Base-by-base conservation (phyloP, 1,140 invertebrate genomes). In the Pentalonia nigronervosa region DNA sequence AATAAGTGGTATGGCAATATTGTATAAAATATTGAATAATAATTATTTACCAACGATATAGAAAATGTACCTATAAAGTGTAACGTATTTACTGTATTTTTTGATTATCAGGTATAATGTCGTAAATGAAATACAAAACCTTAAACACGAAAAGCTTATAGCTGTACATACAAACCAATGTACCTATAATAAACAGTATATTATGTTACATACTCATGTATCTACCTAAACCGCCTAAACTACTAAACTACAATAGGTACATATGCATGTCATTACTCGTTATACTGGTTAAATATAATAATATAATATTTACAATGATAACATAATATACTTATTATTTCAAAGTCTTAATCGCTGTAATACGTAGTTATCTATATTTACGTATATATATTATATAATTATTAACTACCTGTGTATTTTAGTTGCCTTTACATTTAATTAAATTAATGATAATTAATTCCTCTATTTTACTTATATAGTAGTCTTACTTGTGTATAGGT, bases 51-150 rank as follows among this genome's bases (percentile, higher is more conserved):
- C 50, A 21, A 53, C 21, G 50, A 53, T 53, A 53, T 53, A 53
- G 21, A 67, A 67, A 67, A 67, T 67, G 4, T 67, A 30, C 60
- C 11, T n/a, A 67, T 14, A 67, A 67, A 17, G n/a, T 76, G 60
- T 76, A n/a, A 76, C 60, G n/a, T n/a, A 30, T 76, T 76, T 7
- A n/a, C 60, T 76, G 21, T 87, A 87, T 87, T 87, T 87, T 87
- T 87, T 87, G 45, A 87, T 87, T 87, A 87, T 87, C 86, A 87
- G 47, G 86, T 87, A 48, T 21, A 76, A n/a, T 87, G 30, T n/a
- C 45, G 83, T 84, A 45, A 41, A 84, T 41, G 41, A 84, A 84
- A 84, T 41, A 84, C 36, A 41, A 84, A 45, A 84, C 41, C 23
- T 84, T 25, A 25, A 45, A 84, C 83, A 84, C 23, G 36, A 41